These are phyloP conservation scores for Gymnothorax reevesii DNA, from an alignment of 2,797 vertebrate species.

Conservation along the genomic window DNA sequence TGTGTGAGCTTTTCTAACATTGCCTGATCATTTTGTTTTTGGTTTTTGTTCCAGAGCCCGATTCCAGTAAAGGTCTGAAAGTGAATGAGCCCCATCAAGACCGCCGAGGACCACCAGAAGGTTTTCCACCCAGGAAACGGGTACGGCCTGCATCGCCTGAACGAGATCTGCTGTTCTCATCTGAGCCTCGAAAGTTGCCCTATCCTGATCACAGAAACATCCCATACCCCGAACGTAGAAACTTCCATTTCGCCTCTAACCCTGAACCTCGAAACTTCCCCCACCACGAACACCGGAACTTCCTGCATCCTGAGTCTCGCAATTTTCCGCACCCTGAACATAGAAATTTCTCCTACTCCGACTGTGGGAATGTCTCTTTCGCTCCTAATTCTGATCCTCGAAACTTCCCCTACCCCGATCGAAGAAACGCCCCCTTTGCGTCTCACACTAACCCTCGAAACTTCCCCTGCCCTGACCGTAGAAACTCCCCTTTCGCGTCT, in stretches of 20 bases:
- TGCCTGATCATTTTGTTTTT: not conserved
- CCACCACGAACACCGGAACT: too few relatives aligned
- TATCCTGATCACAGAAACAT: not conserved
- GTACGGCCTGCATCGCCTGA: constrained; percentile 64
- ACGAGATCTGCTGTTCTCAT: not conserved
- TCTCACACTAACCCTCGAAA: not conserved
- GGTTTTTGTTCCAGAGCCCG: constrained; percentile 63
- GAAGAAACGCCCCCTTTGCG: not conserved
- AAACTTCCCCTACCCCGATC: not conserved
- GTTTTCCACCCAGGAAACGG: constrained; percentile 79
- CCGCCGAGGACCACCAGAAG: constrained; percentile 80
- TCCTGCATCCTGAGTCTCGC: too few relatives aligned
- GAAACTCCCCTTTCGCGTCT: not conserved
- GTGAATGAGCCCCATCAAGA: constrained; percentile 60
- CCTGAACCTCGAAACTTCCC: not conserved
- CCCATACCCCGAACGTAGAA: not conserved
- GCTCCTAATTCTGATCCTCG: not conserved
- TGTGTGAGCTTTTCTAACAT: not conserved
- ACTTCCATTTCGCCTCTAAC: not conserved
- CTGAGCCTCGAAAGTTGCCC: too few relatives aligned
- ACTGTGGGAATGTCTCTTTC: too few relatives aligned
- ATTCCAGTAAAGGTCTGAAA: constrained; percentile 69
- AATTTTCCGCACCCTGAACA: too few relatives aligned
- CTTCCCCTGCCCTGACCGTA: not conserved
- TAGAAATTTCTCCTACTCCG: too few relatives aligned